Conservation (phyloP, 2,113 vertebrate genomes). For the Spheniscus mendiculus region DNA sequence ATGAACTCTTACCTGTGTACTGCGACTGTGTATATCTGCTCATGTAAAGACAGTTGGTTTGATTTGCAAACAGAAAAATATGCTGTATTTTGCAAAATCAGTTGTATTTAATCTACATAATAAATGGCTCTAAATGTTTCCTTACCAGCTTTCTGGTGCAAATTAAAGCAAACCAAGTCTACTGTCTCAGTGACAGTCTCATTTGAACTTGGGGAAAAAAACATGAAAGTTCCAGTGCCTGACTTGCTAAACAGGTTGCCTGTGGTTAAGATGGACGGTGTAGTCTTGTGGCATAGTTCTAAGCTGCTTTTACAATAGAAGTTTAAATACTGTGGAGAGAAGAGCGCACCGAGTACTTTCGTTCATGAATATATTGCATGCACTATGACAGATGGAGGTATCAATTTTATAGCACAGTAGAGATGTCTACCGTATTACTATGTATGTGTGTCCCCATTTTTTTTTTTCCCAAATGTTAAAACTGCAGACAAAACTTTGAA, state of each 20-base stretch:
- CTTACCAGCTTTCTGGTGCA: slow-evolving; percentile 69
- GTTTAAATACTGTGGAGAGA: slow-evolving; percentile 59
- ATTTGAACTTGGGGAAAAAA: slow-evolving; percentile 57
- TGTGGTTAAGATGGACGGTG: slow-evolving; percentile 61
- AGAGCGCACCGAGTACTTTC: slow-evolving; percentile 53
- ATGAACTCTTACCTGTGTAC: slow-evolving; percentile 78
- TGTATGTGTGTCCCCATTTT: slow-evolving; percentile 27
- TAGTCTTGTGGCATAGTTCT: slow-evolving; percentile 69
- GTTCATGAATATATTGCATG: slow-evolving; percentile 73
- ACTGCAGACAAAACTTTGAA: neutral
- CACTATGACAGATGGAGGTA: slow-evolving; percentile 42
- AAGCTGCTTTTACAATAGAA: slow-evolving; percentile 67
- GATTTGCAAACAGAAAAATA: slow-evolving; percentile 70
- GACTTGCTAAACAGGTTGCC: slow-evolving; percentile 70
- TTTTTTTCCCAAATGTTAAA: neutral
- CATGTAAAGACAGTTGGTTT: slow-evolving; percentile 68
- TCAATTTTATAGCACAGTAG: slow-evolving; percentile 62
- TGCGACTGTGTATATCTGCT: slow-evolving; percentile 72
- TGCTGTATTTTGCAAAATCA: slow-evolving; percentile 68
- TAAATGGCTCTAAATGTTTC: slow-evolving; percentile 75
- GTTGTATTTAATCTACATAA: slow-evolving; percentile 72
- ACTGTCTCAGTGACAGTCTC: slow-evolving; percentile 62
- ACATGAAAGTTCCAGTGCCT: slow-evolving; percentile 68
- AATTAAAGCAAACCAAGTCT: slow-evolving; percentile 70
- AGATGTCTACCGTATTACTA: slow-evolving; percentile 28